These are phyloP conservation scores for Prionace glauca DNA, from an alignment of 2,797 vertebrate species.

Conservation along the genomic window DNA sequence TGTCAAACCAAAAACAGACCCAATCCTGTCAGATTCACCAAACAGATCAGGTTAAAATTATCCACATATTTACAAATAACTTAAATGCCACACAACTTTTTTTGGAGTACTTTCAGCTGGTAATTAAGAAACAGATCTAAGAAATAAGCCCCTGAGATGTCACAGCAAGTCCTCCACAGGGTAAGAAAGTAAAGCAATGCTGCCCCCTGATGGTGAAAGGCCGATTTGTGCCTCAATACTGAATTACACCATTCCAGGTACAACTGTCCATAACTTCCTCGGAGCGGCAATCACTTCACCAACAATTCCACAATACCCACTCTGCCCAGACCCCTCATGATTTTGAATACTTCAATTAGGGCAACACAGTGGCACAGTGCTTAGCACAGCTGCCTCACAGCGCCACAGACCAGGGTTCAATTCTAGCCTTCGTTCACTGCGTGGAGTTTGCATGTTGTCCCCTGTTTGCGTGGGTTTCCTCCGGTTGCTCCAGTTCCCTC, in stretches of 20 bases:
- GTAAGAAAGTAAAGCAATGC: background rate
- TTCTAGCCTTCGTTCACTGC: no score
- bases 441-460: no score
- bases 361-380: no score
- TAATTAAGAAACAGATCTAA: background rate
- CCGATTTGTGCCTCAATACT: background rate
- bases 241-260: background rate
- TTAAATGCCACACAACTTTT: background rate
- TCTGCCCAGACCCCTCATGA: no score
- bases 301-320: no score
- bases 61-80: background rate
- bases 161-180: background rate
- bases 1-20: background rate
- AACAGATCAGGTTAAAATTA: background rate
- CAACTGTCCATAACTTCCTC: no score
- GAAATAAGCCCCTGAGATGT: background rate
- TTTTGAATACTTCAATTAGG: no score
- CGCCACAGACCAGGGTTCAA: no score
- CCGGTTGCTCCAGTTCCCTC: no score
- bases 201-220: background rate
- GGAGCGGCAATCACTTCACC: no score
- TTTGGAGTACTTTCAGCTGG: background rate
- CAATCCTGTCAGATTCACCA: background rate
- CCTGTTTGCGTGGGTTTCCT: no score
- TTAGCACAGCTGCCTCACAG: no score